Base-by-base conservation (phyloP, 1,140 invertebrate genomes). In the Pemphigus obesinymphae region DNA sequence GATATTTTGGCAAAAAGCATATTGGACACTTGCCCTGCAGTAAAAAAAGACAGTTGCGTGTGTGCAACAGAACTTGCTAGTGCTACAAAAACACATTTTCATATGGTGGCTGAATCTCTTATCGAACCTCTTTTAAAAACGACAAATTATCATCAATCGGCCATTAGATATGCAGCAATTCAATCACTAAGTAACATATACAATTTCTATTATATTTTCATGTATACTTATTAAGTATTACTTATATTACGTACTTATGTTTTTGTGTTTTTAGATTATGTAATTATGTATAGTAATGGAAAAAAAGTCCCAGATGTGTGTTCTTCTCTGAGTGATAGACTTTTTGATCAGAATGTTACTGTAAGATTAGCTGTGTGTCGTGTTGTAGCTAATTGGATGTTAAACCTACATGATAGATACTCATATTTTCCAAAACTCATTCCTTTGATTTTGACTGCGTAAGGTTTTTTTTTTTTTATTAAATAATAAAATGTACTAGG, bases 61-160 rank as follows among this genome's bases (percentile, higher is more conserved):
- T 92, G 92, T 84, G 90, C 93, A 48, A 89, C 91, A 17, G 85
- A 89, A 70, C 84, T 96, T 17, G 90, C 92, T 0, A 89, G 88
- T 48, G 87, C 89, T n/a, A 85, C 92, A 13, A 88, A 90, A n/a
- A 88, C 88, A 83, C 88, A 93, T 85, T 93, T 96, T 86, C 92
- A 95, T 84, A 88, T 90, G 58, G 91, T 91, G 83, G 92, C 92
- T 0, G 92, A 94, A 84, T 88, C 87, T 55, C 88, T 95, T 75
- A 89, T 95, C 0, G 91, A 92, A 84, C 93, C 95, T 15, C 87
- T 96, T 0, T 85, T 95, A 23, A 87, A 87, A 34, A 91, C 92
- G 85, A 90, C 96, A 83, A 88, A 89, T 66, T 95, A 96, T 87
- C 94, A 95, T 85, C 94, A 95, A 86, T 94, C 91, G 68, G 92